phyloP scores from a whole-genome alignment of 2,797 vertebrate species.

The Margarornis squamiger region DNA sequence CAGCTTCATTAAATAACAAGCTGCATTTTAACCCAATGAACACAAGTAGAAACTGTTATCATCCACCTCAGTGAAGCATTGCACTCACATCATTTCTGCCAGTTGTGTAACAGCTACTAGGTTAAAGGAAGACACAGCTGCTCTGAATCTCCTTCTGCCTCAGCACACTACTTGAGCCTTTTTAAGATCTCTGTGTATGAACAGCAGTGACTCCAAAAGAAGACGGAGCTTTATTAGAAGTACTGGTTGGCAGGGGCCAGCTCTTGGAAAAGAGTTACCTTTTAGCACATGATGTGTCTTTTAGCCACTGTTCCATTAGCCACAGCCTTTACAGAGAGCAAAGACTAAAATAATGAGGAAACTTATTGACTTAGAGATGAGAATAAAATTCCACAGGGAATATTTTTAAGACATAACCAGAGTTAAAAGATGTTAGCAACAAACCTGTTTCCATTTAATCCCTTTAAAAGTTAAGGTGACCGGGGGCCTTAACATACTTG shows the following conservation, averaged over 20 bases:
- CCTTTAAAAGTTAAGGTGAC: neutral
- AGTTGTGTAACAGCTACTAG: neutral
- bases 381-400: neutral
- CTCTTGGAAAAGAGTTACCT: neutral
- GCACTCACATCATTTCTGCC: fast-evolving
- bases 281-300: neutral
- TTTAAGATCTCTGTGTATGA: neutral
- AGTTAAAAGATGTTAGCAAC: neutral
- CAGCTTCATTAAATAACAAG: slow-evolving; percentile 16
- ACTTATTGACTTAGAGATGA: neutral
- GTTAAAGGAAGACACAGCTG: neutral
- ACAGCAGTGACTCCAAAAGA: neutral
- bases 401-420: neutral
- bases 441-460: neutral
- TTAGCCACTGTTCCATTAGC: neutral
- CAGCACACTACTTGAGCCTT: neutral
- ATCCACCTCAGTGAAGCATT: neutral
- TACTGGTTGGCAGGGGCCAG: neutral
- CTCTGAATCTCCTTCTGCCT: neutral
- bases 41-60: neutral
- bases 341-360: neutral
- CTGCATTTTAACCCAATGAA: neutral
- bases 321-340: neutral
- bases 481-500: neutral
- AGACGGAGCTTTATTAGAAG: neutral